Base-by-base conservation (phyloP, 2,888 invertebrate species). In the Hydropsyche betteni region DNA sequence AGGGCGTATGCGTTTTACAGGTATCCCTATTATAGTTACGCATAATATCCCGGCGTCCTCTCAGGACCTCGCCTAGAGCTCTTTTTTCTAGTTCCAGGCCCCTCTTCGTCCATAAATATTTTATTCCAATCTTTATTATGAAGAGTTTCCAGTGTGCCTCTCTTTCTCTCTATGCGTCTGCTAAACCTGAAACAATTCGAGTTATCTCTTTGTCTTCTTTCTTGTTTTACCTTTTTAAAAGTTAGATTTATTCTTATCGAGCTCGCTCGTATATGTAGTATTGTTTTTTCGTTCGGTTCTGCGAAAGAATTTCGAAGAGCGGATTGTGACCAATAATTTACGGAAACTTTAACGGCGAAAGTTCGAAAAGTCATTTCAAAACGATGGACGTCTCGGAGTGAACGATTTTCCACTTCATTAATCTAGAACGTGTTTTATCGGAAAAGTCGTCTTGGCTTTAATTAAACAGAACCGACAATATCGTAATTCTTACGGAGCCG, bases 321-420 rank as follows among this genome's bases (percentile, higher is more conserved):
- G 16, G 53, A 14, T 53, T 53, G 53, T n/a, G 7, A 14, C 14
- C 14, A 53, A 53, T 53, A 14, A 53, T 53, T 53, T 53, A 16
- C 53, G 53, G 16, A 5, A 53, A 53, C 16, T 55, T 36, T 8
- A 34, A 64, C 24, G 34, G 34, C 34, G 64, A 64, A 64, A 64
- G 64, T 64, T 64, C 34, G 64, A 10, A 64, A 64, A 64, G 64
- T 64, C 64, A 34, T 64, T 64, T 33, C 36, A 34, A 44, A n/a
- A 36, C 64, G 36, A 61, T 55, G 69, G 61, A 34, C 68, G 68
- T 72, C 75, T 68, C 44, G 69, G 74, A 75, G n/a, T 36, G 64
- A 64, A 69, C 68, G 69, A 77, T 77, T 77, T 75, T 75, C 69
- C 53, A 70, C 77, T 74, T 72, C 77, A 75, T 77, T 75, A 74